Evolutionary conservation across 2,797 vertebrate species (phyloP).

Genomic region (Pangasius mekongensis): DNA sequence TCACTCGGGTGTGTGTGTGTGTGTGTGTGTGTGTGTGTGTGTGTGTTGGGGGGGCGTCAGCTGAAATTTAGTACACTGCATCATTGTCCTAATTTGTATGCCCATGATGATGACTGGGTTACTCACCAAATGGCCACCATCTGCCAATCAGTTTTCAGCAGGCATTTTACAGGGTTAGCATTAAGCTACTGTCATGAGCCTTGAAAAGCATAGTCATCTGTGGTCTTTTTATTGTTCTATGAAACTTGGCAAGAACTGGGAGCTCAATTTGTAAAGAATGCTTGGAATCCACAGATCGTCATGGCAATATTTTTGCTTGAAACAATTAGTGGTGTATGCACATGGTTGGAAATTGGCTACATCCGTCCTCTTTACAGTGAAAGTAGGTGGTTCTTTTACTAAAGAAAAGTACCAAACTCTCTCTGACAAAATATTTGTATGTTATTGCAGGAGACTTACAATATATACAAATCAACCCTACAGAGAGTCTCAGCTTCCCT

Average conservation of each 20-base stretch:
- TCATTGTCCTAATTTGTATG: not conserved
- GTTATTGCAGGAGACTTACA: constrained; percentile 38
- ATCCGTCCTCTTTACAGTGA: not conserved
- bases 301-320: not conserved
- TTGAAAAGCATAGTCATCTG: not conserved
- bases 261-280: not conserved
- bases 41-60: too few relatives aligned
- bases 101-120: not conserved
- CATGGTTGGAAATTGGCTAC: not conserved
- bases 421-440: not conserved
- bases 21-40: too few relatives aligned
- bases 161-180: not conserved
- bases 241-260: not conserved
- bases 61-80: not conserved
- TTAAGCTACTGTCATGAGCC: not conserved
- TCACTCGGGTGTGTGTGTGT: too few relatives aligned
- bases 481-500: constrained; percentile 55
- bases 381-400: too few relatives aligned
- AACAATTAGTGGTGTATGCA: not conserved
- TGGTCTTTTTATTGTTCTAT: not conserved
- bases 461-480: constrained; percentile 22
- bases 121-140: not conserved
- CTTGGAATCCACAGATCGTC: not conserved
- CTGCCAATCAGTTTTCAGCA: not conserved
- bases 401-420: not conserved